phyloP scores from a whole-genome alignment of 2,888 invertebrate species.

The Acanthopleura granulata region DNA sequence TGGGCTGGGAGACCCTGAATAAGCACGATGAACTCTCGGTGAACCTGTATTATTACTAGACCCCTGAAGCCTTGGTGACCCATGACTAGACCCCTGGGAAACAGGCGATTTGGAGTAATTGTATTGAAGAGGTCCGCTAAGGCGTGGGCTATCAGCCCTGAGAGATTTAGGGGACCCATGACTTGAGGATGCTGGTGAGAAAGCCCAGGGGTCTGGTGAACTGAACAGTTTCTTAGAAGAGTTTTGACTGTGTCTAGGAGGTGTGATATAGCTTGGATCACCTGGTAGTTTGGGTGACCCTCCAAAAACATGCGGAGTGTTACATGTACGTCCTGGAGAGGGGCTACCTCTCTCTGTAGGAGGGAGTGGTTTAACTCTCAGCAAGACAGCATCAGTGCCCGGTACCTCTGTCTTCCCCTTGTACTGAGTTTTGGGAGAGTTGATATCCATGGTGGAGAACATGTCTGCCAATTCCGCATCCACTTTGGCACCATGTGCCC shows the following conservation, averaged over 20 bases:
- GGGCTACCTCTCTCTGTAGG: background rate
- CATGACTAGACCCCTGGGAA: background rate
- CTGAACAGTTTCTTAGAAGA: background rate
- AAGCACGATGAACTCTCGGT: background rate
- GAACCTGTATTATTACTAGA: background rate
- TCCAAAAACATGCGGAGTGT: background rate
- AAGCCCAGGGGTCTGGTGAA: background rate
- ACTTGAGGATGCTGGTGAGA: background rate
- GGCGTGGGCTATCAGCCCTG: background rate
- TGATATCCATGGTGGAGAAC: background rate
- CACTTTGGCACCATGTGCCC: background rate
- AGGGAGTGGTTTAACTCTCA: background rate
- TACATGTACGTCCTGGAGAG: background rate
- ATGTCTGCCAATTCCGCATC: background rate
- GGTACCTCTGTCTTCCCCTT: background rate
- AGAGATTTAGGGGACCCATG: background rate
- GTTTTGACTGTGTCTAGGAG: too few relatives aligned
- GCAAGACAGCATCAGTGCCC: background rate
- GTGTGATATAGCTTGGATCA: too few relatives aligned
- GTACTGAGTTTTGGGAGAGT: background rate
- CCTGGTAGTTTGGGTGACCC: background rate
- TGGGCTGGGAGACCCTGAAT: background rate
- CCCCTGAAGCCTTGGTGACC: background rate
- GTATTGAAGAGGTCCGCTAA: background rate
- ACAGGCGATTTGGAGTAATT: background rate